Evolutionary conservation across 2,113 vertebrate species (phyloP), one percentile per base, ranked within the genome.

Genomic region (Notothenia coriiceps): DNA sequence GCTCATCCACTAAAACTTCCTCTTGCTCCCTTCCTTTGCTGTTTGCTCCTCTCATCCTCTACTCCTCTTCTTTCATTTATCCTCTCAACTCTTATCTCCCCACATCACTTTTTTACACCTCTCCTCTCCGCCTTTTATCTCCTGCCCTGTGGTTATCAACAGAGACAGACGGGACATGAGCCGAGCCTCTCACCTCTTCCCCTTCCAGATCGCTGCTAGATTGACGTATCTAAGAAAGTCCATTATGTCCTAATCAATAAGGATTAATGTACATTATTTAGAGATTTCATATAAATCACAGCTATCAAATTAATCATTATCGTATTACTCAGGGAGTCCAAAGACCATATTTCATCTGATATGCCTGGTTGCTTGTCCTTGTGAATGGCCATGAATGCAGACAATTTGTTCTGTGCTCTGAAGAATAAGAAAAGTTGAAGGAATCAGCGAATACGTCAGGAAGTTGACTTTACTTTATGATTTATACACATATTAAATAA

Each of bases 1-100:
- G 15, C 64, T 71, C 78, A 35, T 46, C 54, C 63, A 22, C 63
- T 33, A 55, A 79, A 69, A n/a, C 25, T 62, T 52, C 40, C 49
- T 44, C 64, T 49, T 46, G 29, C 55, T 81, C 52, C 49, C 40
- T 66, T 54, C 67, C 78, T 69, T 63, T 61, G 22, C 72, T 50
- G 35, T 62, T 17, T 61, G 33, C 72, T 52, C 52, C 66, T 85
- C 74, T 68, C 76, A 49, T 76, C 78, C 59, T 83, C 62, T 70
- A 54, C 64, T 70, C 64, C 35, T 57, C 63, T 74, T n/a, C 71
- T 78, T 70, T 82, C 29, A 14, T 87, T 86, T 83, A 88, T 83
- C 73, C 75, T 82, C 85, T 87, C 74, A 83, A 65, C 78, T 74
- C 83, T 89, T 86, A 91, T 93, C 91, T 88, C 47, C 68, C 54